Conservation (phyloP, 2,113 vertebrate genomes). For the Cephalopholis sonnerati region DNA sequence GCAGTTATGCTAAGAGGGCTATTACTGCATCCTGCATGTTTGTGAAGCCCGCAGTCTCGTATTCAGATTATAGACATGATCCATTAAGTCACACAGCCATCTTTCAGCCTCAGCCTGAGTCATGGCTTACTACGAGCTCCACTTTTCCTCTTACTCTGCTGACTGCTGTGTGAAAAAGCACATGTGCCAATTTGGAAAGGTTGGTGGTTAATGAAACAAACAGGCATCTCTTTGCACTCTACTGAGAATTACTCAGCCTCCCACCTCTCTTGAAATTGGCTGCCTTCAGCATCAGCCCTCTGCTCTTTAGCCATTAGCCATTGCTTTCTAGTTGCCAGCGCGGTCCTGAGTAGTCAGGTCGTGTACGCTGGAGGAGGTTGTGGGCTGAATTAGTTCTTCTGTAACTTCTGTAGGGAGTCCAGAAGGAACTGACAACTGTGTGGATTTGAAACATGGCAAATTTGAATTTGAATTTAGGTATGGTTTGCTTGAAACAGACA, state of each 20-base stretch:
- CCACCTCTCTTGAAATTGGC: conserved; percentile 46
- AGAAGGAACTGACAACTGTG: not conserved
- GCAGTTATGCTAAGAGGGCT: conserved; percentile 3
- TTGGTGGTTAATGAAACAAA: conserved; percentile 61
- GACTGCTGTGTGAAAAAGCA: conserved; percentile 41
- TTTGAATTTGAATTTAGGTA: conserved; percentile 1
- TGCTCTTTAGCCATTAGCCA: conserved; percentile 48
- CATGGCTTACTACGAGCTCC: conserved; percentile 10
- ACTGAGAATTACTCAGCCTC: conserved; percentile 43
- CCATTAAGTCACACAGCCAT: conserved; percentile 12
- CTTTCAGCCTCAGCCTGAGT: conserved; percentile 38
- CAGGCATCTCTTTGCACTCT: conserved; percentile 38
- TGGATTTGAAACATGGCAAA: not conserved
- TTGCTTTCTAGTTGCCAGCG: conserved; percentile 13
- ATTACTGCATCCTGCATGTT: conserved; percentile 19
- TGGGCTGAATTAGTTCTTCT: conserved; percentile 16
- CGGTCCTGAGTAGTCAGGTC: not conserved
- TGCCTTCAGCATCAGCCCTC: conserved; percentile 20
- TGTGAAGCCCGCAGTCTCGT: conserved; percentile 9
- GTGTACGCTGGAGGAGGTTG: not conserved
- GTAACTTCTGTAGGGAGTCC: not conserved
- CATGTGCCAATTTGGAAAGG: conserved; percentile 30
- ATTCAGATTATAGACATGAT: conserved; percentile 17
- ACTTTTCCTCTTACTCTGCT: conserved; percentile 22
- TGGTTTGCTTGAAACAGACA: conserved; percentile 10